These are phyloP conservation scores for Vanacampus margaritifer DNA, from an alignment of 2,113 vertebrate species.

Conservation along the genomic window DNA sequence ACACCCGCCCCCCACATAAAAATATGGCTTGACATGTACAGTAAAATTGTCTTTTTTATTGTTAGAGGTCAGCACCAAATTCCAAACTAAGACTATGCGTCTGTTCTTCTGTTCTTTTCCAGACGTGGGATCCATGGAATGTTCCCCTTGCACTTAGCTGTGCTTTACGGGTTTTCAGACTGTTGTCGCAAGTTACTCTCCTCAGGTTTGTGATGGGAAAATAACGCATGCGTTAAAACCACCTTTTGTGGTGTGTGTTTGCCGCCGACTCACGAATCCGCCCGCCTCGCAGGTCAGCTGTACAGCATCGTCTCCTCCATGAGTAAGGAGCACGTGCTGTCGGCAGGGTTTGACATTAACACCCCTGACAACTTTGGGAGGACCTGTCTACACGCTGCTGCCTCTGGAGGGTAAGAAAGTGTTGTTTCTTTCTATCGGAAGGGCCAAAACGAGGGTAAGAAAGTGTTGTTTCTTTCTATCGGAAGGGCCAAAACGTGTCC, in stretches of 20 bases:
- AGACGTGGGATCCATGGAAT: constrained; percentile 95
- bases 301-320: constrained; percentile 94
- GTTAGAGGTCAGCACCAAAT: neutral
- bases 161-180: constrained; percentile 97
- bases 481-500: neutral
- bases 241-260: neutral
- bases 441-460: constrained; percentile 89
- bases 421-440: neutral
- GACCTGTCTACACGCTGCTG: constrained; percentile 97
- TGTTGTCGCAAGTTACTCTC: constrained; percentile 99
- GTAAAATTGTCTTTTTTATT: neutral
- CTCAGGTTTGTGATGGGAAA: constrained; percentile 81
- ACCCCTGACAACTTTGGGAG: constrained; percentile 94
- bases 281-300: constrained; percentile 81
- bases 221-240: neutral
- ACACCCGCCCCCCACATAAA: too few relatives aligned
- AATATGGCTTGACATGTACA: too few relatives aligned
- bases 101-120: constrained; percentile 7
- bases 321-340: constrained; percentile 93
- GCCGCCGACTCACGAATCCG: neutral
- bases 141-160: constrained; percentile 97
- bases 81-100: neutral
- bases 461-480: neutral
- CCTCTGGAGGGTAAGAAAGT: constrained; percentile 85
- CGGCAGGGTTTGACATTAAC: constrained; percentile 96